Conservation (phyloP, 2,113 vertebrate species). For the Daboia siamensis region DNA sequence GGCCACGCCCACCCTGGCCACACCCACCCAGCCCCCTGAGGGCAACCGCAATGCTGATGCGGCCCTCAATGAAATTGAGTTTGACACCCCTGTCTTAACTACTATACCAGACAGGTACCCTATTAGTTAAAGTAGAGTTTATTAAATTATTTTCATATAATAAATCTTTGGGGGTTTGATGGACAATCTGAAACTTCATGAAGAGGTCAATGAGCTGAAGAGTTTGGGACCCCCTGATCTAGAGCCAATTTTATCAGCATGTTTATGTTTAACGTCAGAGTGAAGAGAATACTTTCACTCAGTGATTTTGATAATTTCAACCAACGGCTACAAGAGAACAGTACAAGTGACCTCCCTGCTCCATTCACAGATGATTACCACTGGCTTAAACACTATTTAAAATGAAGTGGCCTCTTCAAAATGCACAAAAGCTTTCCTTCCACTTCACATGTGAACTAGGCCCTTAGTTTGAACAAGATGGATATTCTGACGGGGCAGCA, state of each 20-base stretch:
- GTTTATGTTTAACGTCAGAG: not conserved
- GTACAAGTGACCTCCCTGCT: not conserved
- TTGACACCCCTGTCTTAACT: not conserved
- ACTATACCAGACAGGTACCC: not conserved
- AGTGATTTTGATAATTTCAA: not conserved
- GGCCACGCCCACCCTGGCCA: too few species aligned
- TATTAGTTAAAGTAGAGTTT: not conserved
- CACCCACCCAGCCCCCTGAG: too few species aligned
- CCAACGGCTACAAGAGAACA: not conserved
- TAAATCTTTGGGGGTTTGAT: not conserved
- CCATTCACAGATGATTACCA: not conserved
- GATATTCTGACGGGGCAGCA: not conserved
- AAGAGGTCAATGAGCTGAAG: not conserved
- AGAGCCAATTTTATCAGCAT: not conserved
- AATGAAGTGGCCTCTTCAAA: not conserved
- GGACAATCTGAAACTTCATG: not conserved
- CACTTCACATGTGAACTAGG: not conserved
- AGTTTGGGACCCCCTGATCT: not conserved
- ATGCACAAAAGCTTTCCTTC: not conserved
- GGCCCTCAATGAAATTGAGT: too few species aligned
- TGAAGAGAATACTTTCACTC: not conserved
- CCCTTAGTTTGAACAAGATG: not conserved
- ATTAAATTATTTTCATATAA: not conserved
- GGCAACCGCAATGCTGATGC: too few species aligned
- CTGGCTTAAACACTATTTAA: not conserved